Evolutionary conservation across 2,797 vertebrate species (phyloP), one percentile per base, ranked within the genome.

Genomic region (Emys orbicularis): DNA sequence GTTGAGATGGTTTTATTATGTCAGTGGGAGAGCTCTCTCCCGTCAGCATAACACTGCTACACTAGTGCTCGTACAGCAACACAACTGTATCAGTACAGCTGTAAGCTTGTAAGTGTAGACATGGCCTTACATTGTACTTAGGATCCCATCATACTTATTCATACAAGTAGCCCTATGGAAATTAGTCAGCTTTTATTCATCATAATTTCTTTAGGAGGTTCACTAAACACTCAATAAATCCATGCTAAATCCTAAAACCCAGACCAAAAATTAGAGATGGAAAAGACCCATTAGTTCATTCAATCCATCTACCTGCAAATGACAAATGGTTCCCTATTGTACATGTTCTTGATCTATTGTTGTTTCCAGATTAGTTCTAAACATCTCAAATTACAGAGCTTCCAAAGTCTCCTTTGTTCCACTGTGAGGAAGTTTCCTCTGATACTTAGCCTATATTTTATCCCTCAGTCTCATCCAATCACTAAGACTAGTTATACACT

Each of bases 401-500:
- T 90, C 8, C 37, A 86, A 31, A 87, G 25, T 88, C 91, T 86
- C 82, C 91, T 96, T 95, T 93, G 90, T 94, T 93, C 19, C 27
- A 2, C 13, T n/a, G 79, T 65, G 90, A 87, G 13, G 37, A 90
- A 85, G 49, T 49, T 86, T 77, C 15, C 6, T 86, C 47, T 54
- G 37, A 5, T 29, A 84, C 5, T 77, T 13, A 84, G 80, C 9
- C 68, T 84, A 13, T 72, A 76, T 81, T 90, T 89, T 80, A 47
- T 41, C 79, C 81, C 85, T 94, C 79, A 88, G 68, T 57, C 37
- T 41, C 37, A 34, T 44, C 16, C 37, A 15, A 52, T 8, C 7
- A 83, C 27, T 16, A 50, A 15, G 83, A 49, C 72, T 76, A 44
- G 44, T 6, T 65, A 61, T 0, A 34, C 21, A 72, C 37, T 29